Percentiles rank a stretch among this genome's conserved stretches.
Conservation (phyloP, 2,797 vertebrate genomes). For the Eurystomus glaucurus region DNA sequence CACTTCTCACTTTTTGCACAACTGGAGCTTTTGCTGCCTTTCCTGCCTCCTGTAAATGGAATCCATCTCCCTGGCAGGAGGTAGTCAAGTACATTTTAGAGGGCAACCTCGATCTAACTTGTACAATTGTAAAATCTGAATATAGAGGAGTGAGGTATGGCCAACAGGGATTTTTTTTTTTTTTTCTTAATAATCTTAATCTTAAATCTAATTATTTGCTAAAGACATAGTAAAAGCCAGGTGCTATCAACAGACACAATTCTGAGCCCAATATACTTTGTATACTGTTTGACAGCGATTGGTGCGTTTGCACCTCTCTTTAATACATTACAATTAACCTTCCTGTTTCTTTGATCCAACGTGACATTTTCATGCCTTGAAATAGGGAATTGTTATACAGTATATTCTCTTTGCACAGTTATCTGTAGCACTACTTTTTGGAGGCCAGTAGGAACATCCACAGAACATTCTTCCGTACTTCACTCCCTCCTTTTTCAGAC, state of each 20-base stretch:
- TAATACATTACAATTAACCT: constrained; percentile 82
- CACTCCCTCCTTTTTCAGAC: constrained; percentile 91
- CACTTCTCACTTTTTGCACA: constrained; percentile 99
- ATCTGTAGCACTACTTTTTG: constrained; percentile 93
- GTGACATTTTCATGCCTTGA: constrained; percentile 87
- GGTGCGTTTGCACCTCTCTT: constrained; percentile 84
- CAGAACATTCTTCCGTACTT: constrained; percentile 89
- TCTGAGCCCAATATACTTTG: constrained; percentile 87
- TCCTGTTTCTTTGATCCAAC: constrained; percentile 86
- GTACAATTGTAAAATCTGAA: constrained; percentile 88
- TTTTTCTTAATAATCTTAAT: constrained; percentile 86
- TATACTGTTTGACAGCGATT: constrained; percentile 82
- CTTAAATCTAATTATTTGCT: constrained; percentile 86
- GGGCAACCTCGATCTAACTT: constrained; percentile 83
- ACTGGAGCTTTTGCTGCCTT: constrained; percentile 97
- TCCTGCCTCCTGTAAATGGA: constrained; percentile 93
- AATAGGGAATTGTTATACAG: constrained; percentile 84
- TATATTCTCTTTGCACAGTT: constrained; percentile 88
- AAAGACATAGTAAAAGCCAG: constrained; percentile 87
- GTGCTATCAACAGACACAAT: constrained; percentile 87
- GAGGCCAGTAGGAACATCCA: constrained; percentile 93
- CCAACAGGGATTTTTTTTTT: constrained; percentile 87
- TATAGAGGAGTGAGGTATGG: constrained; percentile 94
- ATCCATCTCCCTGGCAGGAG: constrained; percentile 96
- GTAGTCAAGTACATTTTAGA: constrained; percentile 90